These are phyloP conservation scores for Hirtodrosophila histrioides DNA, from an alignment of 2,888 invertebrate genomes.

Conservation along the genomic window DNA sequence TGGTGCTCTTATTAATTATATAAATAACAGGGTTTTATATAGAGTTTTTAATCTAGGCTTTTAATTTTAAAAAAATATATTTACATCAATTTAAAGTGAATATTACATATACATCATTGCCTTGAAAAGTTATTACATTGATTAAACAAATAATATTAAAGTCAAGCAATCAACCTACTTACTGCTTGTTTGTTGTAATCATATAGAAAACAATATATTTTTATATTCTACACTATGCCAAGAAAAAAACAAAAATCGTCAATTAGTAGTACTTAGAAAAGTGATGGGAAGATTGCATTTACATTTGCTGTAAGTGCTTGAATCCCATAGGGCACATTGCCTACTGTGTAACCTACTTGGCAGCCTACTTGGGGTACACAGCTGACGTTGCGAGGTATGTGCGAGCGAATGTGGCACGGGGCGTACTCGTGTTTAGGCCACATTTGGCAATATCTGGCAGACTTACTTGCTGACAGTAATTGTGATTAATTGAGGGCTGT, in stretches of 20 bases:
- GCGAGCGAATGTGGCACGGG: neutral
- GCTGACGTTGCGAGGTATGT: slow-evolving; percentile 5
- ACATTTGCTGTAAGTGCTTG: neutral
- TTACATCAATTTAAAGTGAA: too few species aligned
- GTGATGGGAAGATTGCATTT: neutral
- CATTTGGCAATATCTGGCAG: slow-evolving; percentile 14
- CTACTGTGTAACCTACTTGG: neutral
- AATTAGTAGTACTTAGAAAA: slow-evolving; percentile 14
- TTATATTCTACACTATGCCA: neutral
- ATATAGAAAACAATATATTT: slow-evolving; percentile 1
- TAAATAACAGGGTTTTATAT: too few species aligned
- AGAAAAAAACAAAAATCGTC: neutral
- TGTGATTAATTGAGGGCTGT: slow-evolving; percentile 63
- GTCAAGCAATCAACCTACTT: slow-evolving; percentile 17
- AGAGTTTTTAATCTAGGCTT: too few species aligned
- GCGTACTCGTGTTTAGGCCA: slow-evolving; percentile 13
- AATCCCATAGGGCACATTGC: neutral
- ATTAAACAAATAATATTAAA: slow-evolving; percentile 1
- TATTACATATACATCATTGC: too few species aligned
- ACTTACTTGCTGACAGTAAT: slow-evolving; percentile 57
- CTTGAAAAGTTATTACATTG: too few species aligned
- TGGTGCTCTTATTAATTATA: too few species aligned
- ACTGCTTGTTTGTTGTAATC: neutral
- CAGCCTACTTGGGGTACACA: slow-evolving; percentile 1
- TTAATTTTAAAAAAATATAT: too few species aligned